phyloP scores from a whole-genome alignment of 2,797 vertebrate species.

The Lithobates pipiens region DNA sequence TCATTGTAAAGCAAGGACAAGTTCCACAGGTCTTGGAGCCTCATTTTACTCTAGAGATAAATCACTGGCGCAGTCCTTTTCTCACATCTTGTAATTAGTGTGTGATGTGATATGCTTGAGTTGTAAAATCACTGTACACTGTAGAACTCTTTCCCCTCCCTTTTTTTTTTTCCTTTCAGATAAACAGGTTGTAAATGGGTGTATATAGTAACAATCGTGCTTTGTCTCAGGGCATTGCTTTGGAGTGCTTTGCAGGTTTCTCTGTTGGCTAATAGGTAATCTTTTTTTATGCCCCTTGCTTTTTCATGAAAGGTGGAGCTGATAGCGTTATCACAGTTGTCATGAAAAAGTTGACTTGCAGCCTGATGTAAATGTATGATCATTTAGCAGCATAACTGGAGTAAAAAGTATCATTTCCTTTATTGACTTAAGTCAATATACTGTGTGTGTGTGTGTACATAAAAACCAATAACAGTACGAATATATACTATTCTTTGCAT shows the following conservation, averaged over 20 bases:
- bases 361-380: background rate
- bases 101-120: background rate
- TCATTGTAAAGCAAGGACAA: background rate
- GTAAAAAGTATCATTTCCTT: slow-evolving; percentile 21
- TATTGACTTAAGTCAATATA: background rate
- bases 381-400: slow-evolving; percentile 5
- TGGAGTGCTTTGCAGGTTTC: slow-evolving; percentile 1
- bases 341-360: slow-evolving; percentile 42
- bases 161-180: slow-evolving; percentile 1
- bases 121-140: slow-evolving; percentile 33
- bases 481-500: background rate
- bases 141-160: background rate
- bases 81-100: slow-evolving; percentile 6
- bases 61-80: background rate
- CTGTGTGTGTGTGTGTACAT: background rate
- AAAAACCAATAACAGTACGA: background rate
- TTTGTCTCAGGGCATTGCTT: slow-evolving; percentile 29
- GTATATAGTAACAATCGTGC: slow-evolving; percentile 6
- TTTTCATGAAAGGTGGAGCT: slow-evolving; percentile 30
- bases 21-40: background rate
- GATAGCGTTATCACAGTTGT: slow-evolving; percentile 43
- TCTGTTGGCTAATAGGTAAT: slow-evolving; percentile 43
- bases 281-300: slow-evolving; percentile 30
- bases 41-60: slow-evolving; percentile 5
- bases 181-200: slow-evolving; percentile 21